Evolutionary conservation across 2,113 vertebrate genomes (phyloP), one percentile per base, ranked within the genome.

Genomic region (Xerus inauris): DNA sequence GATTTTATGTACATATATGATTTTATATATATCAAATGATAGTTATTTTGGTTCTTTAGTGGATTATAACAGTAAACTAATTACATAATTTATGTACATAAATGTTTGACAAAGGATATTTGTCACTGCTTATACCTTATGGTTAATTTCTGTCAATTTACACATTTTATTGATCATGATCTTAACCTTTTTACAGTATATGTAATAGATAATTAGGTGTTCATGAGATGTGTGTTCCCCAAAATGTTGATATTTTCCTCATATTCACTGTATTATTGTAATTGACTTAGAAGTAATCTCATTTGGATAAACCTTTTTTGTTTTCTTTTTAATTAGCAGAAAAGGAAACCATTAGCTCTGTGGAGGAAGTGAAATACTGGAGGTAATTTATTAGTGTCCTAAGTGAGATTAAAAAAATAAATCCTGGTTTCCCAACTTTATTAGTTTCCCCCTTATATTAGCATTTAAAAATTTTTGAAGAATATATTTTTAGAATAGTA

Each of bases 391-490:
- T 89, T 91, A 84, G 51, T 88, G 54, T 85, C 47, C 79, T 73
- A 86, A 89, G 12, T 89, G 38, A 95, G 89, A 77, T 81, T 93
- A 45, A 77, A 81, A 96, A 95, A 91, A 57, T 65, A 93, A 80
- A 76, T 82, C 20, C 24, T 42, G 11, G 11, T 94, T 94, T 86
- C 35, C 65, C 69, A 71, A 77, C 7, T 42, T 45, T 79, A 9
- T 76, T 67, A 42, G 10, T 45, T 94, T 90, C 40, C 20, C 16
- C n/a, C 20, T 79, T 79, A 54, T 40, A 69, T 30, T 28, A 84
- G 38, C 54, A 75, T 91, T 97, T 51, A 51, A 51, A 51, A 51
- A 51, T 4, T 93, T 96, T 8, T 72, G 6, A 93, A 67, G 54
- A 81, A 40, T 65, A 42, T 35, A 51, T 91, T 8, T 91, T 87